These are phyloP conservation scores for Drosophila mulleri DNA, from an alignment of 2,888 invertebrate species.

Conservation along the genomic window DNA sequence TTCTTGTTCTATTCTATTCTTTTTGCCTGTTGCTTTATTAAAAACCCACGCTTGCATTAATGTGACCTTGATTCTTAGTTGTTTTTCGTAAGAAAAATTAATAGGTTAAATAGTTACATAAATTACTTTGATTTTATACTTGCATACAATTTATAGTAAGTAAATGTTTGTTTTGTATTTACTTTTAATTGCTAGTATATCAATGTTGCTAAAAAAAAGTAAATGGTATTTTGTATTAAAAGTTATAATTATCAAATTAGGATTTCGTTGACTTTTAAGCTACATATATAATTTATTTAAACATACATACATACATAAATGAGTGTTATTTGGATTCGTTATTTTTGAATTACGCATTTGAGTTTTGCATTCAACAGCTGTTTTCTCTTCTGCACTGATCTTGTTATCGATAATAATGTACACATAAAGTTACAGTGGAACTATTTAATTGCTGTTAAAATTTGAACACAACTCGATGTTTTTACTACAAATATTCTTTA, in stretches of 20 bases:
- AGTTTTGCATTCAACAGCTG: neutral
- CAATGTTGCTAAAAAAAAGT: neutral
- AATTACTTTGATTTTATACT: neutral
- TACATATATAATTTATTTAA: neutral
- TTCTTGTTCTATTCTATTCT: neutral
- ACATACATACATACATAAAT: neutral
- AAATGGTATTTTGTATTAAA: neutral
- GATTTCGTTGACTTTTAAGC: no score
- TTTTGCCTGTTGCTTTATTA: slow-evolving; percentile 42
- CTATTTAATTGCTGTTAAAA: slow-evolving; percentile 14
- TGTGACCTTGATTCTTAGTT: slow-evolving; percentile 32
- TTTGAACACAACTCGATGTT: neutral
- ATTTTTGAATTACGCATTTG: neutral
- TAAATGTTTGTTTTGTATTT: neutral
- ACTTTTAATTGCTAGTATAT: no score
- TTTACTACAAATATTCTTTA: neutral
- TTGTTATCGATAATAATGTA: slow-evolving; percentile 18
- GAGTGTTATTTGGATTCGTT: neutral
- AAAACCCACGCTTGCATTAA: slow-evolving; percentile 15
- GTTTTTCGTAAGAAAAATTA: neutral
- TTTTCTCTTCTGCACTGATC: neutral
- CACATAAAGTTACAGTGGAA: neutral
- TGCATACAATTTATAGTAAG: neutral
- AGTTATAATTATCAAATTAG: neutral
- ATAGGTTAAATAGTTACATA: neutral